phyloP scores from a whole-genome alignment of 2,113 vertebrate genomes.

The Morone chrysops region DNA sequence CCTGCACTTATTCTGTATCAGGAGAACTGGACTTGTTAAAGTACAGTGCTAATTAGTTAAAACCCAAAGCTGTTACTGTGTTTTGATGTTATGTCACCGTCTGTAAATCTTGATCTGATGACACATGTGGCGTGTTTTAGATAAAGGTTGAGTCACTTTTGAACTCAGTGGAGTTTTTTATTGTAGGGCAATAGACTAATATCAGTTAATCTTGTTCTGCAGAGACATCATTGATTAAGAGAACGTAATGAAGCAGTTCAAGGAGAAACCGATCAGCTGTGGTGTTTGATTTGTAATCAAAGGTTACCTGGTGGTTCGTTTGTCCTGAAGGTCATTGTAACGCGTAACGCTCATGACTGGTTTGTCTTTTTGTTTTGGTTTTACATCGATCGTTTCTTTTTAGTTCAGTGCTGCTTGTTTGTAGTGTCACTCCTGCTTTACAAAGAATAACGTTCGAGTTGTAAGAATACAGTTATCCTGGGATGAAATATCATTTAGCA shows the following conservation, averaged over 20 bases:
- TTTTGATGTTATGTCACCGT: background rate
- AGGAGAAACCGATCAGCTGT: background rate
- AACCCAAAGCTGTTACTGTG: too few species aligned
- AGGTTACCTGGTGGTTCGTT: slow-evolving; percentile 17
- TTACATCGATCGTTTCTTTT: background rate
- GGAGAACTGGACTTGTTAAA: too few species aligned
- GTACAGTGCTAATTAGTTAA: background rate
- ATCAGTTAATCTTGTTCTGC: background rate
- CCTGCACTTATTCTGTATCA: background rate
- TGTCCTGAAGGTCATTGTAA: too few species aligned
- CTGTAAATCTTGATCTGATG: too few species aligned
- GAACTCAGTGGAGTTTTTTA: background rate
- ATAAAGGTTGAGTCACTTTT: slow-evolving; percentile 24
- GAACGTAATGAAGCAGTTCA: background rate
- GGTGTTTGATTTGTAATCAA: slow-evolving; percentile 38
- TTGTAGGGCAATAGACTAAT: background rate
- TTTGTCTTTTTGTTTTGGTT: background rate
- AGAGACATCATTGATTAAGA: background rate
- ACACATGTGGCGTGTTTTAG: background rate
- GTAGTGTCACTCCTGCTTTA: background rate
- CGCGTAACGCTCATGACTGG: background rate
- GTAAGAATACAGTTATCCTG: too few species aligned
- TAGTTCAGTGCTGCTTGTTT: background rate
- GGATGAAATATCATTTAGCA: too few species aligned
- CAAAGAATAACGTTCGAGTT: background rate